Conservation (phyloP, 1,140 invertebrate species). For the Palaemon carinicauda region DNA sequence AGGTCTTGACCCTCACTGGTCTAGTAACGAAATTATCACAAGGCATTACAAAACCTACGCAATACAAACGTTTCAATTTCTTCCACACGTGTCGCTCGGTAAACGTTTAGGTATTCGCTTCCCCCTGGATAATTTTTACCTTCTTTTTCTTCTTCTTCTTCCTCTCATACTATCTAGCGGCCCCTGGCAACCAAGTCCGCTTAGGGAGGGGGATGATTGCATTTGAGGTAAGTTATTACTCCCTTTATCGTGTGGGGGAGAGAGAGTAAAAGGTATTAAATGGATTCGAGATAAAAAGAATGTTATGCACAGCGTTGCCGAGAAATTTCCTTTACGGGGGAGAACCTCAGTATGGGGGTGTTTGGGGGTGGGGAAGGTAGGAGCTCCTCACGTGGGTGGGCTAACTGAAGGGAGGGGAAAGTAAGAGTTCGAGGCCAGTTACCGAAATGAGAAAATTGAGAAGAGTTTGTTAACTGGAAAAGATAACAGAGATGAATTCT, state of each 20-base stretch:
- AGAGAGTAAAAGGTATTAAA: conserved; percentile 44
- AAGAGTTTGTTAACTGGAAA: neutral
- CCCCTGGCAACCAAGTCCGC: neutral
- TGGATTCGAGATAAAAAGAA: conserved; percentile 45
- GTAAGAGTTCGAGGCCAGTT: neutral
- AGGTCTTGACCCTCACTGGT: too few relatives aligned
- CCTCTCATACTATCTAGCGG: neutral
- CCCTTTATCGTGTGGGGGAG: conserved; percentile 31
- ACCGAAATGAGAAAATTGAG: neutral
- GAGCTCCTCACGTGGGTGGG: neutral
- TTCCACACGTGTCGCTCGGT: too few relatives aligned
- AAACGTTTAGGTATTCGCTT: too few relatives aligned
- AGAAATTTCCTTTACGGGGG: neutral
- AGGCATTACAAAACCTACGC: too few relatives aligned
- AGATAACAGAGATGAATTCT: neutral
- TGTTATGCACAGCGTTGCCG: conserved; percentile 14
- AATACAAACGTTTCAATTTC: too few relatives aligned
- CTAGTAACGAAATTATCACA: too few relatives aligned
- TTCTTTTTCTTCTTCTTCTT: neutral
- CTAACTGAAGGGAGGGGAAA: neutral
- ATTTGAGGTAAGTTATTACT: conserved; percentile 39
- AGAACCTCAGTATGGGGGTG: neutral
- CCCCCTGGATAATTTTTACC: too few relatives aligned
- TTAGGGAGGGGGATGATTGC: conserved; percentile 31
- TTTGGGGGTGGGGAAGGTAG: neutral